phyloP scores from a whole-genome alignment of 2,797 vertebrate species.

The Sebastes steindachneri region DNA sequence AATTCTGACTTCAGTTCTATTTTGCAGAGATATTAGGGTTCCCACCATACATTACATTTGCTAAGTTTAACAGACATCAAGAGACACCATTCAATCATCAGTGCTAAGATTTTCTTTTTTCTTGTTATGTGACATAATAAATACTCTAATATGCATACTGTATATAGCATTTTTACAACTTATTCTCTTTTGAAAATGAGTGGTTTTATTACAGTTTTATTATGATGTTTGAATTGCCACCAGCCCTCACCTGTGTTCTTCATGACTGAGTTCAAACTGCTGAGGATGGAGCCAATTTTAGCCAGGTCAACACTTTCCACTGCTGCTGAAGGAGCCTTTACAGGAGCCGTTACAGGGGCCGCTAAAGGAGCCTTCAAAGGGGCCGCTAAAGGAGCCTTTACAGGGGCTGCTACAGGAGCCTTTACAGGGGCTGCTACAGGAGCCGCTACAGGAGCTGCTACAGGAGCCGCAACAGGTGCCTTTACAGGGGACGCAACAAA shows the following conservation, averaged over 20 bases:
- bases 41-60: background rate
- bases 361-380: background rate
- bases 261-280: constrained; percentile 92
- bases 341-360: background rate
- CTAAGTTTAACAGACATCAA: background rate
- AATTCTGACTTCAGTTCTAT: background rate
- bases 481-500: too few species aligned
- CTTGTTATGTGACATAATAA: background rate
- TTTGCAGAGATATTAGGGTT: background rate
- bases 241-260: constrained; percentile 90
- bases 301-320: constrained; percentile 90
- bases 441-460: background rate
- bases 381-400: too few species aligned
- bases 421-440: background rate
- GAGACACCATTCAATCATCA: background rate
- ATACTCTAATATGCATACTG: background rate
- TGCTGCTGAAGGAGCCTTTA: constrained; percentile 66
- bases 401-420: background rate
- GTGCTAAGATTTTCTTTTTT: background rate
- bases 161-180: background rate
- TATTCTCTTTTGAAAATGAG: background rate
- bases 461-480: background rate
- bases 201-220: background rate
- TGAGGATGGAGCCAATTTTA: constrained; percentile 97
- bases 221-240: background rate